Conservation (phyloP, 2,888 invertebrate genomes). For the Junonia oenone region DNA sequence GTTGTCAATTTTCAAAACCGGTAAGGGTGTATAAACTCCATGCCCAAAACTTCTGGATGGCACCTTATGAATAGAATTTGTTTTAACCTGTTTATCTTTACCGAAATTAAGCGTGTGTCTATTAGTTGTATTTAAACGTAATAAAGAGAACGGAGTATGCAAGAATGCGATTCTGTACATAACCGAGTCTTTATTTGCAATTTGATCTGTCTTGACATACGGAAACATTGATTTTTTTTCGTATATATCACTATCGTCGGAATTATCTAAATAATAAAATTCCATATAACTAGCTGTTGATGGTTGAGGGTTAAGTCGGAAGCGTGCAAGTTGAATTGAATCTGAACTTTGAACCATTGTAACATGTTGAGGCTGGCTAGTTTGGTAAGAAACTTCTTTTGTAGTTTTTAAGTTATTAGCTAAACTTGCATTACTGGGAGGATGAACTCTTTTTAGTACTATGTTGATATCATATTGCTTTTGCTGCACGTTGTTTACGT, state of each 20-base stretch:
- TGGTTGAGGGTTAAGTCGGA: conserved; percentile 23
- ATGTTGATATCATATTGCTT: conserved; percentile 60
- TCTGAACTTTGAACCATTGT: conserved; percentile 3
- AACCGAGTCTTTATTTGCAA: conserved; percentile 9
- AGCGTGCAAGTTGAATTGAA: conserved; percentile 4
- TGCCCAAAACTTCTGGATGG: background rate
- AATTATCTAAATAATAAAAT: conserved; percentile 62
- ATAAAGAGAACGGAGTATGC: conserved; percentile 36
- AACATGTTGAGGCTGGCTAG: conserved; percentile 1
- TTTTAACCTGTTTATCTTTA: background rate
- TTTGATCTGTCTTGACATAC: background rate
- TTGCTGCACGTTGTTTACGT: conserved; percentile 36
- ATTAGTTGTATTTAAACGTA: conserved; percentile 33
- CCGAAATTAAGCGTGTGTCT: background rate
- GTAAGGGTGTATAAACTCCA: background rate
- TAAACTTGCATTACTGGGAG: conserved; percentile 36
- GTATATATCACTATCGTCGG: conserved; percentile 33
- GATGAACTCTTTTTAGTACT: conserved; percentile 54
- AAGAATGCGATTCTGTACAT: conserved; percentile 19
- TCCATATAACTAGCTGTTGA: conserved; percentile 59
- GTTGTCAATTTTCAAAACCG: background rate
- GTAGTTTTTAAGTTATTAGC: conserved; percentile 4
- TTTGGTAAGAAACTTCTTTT: conserved; percentile 14
- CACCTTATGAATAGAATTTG: background rate
- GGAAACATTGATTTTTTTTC: conserved; percentile 19